These are phyloP conservation scores for Parapristionchus giblindavisi DNA, from an alignment of 2,888 invertebrate genomes.

Conservation along the genomic window DNA sequence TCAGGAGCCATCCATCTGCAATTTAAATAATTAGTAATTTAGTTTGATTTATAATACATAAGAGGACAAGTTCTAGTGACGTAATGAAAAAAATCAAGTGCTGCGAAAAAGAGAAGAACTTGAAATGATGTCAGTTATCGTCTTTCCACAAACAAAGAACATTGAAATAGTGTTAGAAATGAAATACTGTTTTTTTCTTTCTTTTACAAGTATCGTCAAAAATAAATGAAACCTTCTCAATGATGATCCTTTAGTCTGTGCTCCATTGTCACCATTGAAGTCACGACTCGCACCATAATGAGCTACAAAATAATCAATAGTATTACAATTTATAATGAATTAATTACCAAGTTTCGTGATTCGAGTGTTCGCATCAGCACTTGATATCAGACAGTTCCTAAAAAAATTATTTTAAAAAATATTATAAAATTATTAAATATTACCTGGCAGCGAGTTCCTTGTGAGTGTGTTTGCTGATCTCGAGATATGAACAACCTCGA, in stretches of 20 bases:
- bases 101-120: no score
- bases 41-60: not conserved
- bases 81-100: no score
- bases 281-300: constrained; percentile 25
- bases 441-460: constrained; percentile 86
- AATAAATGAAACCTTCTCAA: no score
- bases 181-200: no score
- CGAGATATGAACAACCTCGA: constrained; percentile 91
- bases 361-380: constrained; percentile 71
- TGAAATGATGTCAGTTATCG: no score
- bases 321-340: constrained; percentile 5
- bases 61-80: not conserved
- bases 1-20: constrained; percentile 29
- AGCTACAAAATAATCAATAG: constrained; percentile 14
- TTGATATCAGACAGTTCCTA: constrained; percentile 84
- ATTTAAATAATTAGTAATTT: not conserved
- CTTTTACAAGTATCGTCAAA: no score
- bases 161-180: no score
- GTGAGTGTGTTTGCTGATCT: constrained; percentile 96
- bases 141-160: no score
- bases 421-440: not conserved
- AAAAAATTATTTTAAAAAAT: not conserved
- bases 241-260: no score
- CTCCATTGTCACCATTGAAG: constrained; percentile 14
- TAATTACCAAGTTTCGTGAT: constrained; percentile 86